Percentiles rank a stretch among this genome's conserved stretches.
These are phyloP conservation scores for Sebastes reedi DNA, from an alignment of 2,797 vertebrate species.

Conservation along the genomic window DNA sequence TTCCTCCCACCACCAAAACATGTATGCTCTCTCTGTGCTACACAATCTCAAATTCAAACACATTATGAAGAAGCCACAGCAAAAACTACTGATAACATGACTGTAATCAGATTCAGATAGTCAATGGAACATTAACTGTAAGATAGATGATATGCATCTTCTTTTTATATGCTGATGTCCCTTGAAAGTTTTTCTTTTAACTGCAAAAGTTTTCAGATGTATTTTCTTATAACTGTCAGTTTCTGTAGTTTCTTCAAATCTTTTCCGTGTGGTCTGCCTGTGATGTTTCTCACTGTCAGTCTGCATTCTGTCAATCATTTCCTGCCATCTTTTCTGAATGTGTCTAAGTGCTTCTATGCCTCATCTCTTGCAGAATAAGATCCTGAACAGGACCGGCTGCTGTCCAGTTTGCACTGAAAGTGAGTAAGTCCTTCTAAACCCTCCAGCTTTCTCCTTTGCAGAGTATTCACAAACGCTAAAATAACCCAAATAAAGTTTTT, in stretches of 20 bases:
- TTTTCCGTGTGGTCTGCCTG: neutral
- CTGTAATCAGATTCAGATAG: neutral
- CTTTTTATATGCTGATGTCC: neutral
- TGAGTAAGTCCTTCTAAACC: conserved; percentile 86
- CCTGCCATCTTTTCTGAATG: neutral
- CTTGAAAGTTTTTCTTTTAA: neutral
- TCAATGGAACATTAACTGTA: neutral
- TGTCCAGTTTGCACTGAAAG: conserved; percentile 99
- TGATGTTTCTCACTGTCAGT: neutral
- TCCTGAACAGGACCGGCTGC: conserved; percentile 98
- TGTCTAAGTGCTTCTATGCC: neutral
- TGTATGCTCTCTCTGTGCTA: neutral
- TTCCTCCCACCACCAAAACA: too few species aligned
- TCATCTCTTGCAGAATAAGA: conserved; percentile 89
- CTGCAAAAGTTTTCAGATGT: neutral
- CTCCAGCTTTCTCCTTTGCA: neutral
- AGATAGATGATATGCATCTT: neutral
- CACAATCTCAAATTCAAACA: neutral
- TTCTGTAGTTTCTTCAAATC: neutral
- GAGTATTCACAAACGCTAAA: neutral
- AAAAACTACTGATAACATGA: neutral
- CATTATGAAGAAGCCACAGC: neutral
- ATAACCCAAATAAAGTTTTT: neutral
- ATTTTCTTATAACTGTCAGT: neutral
- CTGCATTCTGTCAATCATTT: neutral